A percentile compares a stretch with the other conserved stretches of the same genome.
Conservation (phyloP, 2,888 invertebrate genomes). For the Pomacea canaliculata region DNA sequence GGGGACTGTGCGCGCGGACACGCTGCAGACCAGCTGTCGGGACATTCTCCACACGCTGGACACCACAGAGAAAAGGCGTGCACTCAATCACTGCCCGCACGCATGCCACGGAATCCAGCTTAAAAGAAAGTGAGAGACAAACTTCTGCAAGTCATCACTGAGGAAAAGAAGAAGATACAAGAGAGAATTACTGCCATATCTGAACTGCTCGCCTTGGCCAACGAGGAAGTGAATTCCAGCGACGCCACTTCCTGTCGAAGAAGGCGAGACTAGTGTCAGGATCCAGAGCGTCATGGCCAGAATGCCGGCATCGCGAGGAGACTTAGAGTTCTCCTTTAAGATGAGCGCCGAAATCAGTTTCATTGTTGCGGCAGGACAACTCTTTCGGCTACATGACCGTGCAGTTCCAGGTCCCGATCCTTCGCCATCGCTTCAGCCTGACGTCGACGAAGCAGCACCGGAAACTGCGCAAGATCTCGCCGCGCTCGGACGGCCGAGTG, state of each 20-base stretch:
- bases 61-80: conserved; percentile 17
- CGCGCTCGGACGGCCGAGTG: conserved; percentile 9
- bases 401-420: conserved; percentile 23
- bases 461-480: conserved; percentile 17
- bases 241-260: conserved; percentile 15
- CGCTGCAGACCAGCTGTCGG: conserved; percentile 17
- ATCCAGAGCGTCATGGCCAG: conserved; percentile 21
- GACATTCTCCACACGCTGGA: conserved; percentile 7
- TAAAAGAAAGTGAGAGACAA: conserved; percentile 3
- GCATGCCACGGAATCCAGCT: conserved; percentile 4
- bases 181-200: conserved; percentile 11
- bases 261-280: conserved; percentile 16
- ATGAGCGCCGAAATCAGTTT: conserved; percentile 2
- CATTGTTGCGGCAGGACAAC: conserved; percentile 5
- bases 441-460: conserved; percentile 7
- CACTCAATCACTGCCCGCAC: neutral
- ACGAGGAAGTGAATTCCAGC: neutral
- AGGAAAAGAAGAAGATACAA: conserved; percentile 14
- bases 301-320: conserved; percentile 13
- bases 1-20: conserved; percentile 1
- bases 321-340: conserved; percentile 17
- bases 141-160: conserved; percentile 11
- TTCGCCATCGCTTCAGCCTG: conserved; percentile 7
- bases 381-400: conserved; percentile 20
- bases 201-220: conserved; percentile 8